Conservation (phyloP, 2,797 vertebrate genomes). For the Myotis pilosus region DNA sequence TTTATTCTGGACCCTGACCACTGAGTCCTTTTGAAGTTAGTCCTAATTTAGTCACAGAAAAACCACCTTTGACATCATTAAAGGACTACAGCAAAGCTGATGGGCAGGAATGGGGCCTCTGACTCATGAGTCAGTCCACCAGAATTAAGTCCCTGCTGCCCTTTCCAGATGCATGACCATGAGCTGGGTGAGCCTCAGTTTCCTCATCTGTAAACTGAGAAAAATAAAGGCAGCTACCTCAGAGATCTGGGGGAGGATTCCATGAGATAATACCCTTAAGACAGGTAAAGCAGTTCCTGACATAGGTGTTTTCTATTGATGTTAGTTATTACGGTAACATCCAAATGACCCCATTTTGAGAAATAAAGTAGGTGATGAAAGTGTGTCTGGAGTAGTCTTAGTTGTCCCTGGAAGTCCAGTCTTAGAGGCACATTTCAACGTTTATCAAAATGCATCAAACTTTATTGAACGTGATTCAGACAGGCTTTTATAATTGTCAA, state of each 20-base stretch:
- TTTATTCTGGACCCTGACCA: neutral
- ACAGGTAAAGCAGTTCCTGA: neutral
- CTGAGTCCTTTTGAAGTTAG: constrained; percentile 17
- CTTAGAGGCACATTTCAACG: neutral
- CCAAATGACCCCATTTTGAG: neutral
- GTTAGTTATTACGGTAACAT: neutral
- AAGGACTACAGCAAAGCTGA: neutral
- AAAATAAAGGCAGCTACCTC: neutral
- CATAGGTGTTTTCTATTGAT: neutral
- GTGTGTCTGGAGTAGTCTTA: neutral
- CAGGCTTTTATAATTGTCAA: neutral
- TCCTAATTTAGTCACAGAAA: constrained; percentile 19
- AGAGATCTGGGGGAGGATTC: neutral
- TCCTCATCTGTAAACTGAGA: neutral
- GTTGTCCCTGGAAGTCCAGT: neutral
- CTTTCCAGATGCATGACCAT: neutral
- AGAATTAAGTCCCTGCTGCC: neutral
- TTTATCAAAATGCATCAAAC: neutral
- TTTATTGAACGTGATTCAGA: neutral
- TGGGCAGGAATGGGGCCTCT: neutral
- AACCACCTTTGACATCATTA: constrained; percentile 6
- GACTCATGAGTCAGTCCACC: neutral
- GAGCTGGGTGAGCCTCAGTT: neutral
- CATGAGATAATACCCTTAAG: neutral
- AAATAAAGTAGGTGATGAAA: neutral